These are phyloP conservation scores for Ditylenchus dipsaci DNA, from an alignment of 1,140 invertebrate genomes.

Conservation along the genomic window DNA sequence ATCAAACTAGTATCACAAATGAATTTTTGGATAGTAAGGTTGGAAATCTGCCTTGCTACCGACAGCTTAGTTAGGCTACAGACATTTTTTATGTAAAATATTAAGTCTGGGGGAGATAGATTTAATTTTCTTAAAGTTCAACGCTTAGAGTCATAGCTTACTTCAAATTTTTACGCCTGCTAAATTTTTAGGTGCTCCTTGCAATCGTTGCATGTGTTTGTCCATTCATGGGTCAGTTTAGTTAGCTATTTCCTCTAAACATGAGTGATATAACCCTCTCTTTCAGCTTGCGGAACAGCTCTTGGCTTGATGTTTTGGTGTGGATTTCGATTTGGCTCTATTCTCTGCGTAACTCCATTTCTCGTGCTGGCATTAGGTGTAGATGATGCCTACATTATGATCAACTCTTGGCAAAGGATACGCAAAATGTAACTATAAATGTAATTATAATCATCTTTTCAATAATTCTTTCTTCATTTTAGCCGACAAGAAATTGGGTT, in stretches of 20 bases:
- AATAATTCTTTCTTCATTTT: too few species aligned
- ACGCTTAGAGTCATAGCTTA: too few species aligned
- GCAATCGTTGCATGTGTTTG: constrained; percentile 48
- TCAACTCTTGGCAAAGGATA: constrained; percentile 35
- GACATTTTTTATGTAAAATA: too few species aligned
- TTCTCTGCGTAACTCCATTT: constrained; percentile 53
- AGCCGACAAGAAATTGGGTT: not conserved
- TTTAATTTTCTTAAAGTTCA: too few species aligned
- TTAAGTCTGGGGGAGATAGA: too few species aligned
- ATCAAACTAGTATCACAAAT: too few species aligned
- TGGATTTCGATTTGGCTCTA: constrained; percentile 48
- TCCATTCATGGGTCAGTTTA: constrained; percentile 48
- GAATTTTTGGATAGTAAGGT: too few species aligned
- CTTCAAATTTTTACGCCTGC: too few species aligned
- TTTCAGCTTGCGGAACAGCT: constrained; percentile 36
- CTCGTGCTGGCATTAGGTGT: constrained; percentile 56
- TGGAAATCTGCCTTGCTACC: too few species aligned
- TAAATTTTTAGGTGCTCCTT: constrained; percentile 34
- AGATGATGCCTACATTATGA: constrained; percentile 55
- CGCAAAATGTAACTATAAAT: constrained; percentile 10
- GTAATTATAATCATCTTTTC: too few species aligned
- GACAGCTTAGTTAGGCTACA: too few species aligned
- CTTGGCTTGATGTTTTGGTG: constrained; percentile 51
- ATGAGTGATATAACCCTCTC: not conserved
- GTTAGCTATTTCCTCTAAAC: not conserved